Evolutionary conservation across 2,888 invertebrate species (phyloP).

Genomic region (Nasonovia ribisnigri): DNA sequence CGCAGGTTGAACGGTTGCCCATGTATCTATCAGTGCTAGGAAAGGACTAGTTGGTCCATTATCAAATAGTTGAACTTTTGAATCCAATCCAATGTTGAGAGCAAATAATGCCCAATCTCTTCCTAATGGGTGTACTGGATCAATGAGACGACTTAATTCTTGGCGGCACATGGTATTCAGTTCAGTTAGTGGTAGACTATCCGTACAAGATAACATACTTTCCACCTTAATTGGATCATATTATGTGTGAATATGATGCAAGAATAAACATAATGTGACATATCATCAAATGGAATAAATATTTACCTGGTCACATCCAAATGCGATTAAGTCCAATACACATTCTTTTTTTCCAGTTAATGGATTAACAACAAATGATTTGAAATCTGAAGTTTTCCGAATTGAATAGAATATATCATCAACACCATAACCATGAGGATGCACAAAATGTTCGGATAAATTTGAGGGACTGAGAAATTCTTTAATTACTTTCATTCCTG

Average conservation of each 20-base stretch:
- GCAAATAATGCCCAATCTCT: constrained; percentile 85
- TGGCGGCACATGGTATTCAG: constrained; percentile 75
- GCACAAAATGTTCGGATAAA: constrained; percentile 46
- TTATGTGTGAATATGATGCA: neutral
- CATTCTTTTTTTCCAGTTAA: constrained; percentile 40
- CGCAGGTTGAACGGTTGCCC: constrained; percentile 70
- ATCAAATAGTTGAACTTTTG: constrained; percentile 72
- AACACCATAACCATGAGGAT: constrained; percentile 35
- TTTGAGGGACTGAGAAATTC: constrained; percentile 56
- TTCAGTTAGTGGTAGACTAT: constrained; percentile 57
- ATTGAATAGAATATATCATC: constrained; percentile 44
- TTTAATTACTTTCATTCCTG: constrained; percentile 57
- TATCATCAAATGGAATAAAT: neutral
- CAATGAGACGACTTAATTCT: constrained; percentile 78
- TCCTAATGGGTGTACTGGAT: constrained; percentile 80
- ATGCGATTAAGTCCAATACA: constrained; percentile 53
- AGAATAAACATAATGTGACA: neutral
- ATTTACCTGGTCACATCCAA: constrained; percentile 55
- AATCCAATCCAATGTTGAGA: constrained; percentile 77
- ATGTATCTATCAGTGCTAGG: constrained; percentile 72
- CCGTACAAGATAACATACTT: constrained; percentile 47
- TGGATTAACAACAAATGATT: constrained; percentile 44
- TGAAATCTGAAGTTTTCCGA: constrained; percentile 36
- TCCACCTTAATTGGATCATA: constrained; percentile 25
- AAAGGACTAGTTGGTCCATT: constrained; percentile 68